Percentiles rank a stretch among this genome's conserved stretches.
Evolutionary conservation across 2,888 invertebrate species (phyloP).

Genomic region (Drosophila ustulata): DNA sequence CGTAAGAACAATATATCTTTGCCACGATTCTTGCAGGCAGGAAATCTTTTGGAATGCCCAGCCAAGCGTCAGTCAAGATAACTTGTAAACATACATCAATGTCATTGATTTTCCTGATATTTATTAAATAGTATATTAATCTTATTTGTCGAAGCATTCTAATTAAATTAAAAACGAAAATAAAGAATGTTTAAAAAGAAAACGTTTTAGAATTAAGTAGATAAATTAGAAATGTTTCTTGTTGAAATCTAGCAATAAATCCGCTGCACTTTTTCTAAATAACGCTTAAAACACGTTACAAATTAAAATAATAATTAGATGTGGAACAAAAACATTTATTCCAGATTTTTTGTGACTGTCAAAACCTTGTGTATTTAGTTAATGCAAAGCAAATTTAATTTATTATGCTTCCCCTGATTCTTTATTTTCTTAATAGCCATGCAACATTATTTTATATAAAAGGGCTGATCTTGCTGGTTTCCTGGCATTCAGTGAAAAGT

Average conservation of each 20-base stretch:
- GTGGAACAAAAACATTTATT: background rate
- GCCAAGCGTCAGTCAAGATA: conserved; percentile 37
- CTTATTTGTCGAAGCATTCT: conserved; percentile 1
- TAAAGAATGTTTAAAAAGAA: background rate
- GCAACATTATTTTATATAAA: background rate
- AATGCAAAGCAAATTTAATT: background rate
- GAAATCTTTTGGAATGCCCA: conserved; percentile 27
- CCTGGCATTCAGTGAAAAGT: too few species aligned
- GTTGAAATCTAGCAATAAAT: too few species aligned
- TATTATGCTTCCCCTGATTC: too few species aligned
- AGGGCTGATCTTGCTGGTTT: background rate
- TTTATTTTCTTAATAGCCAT: too few species aligned
- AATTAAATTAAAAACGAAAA: background rate
- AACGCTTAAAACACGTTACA: background rate
- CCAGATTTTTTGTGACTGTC: background rate
- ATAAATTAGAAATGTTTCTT: background rate
- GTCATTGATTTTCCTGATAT: background rate
- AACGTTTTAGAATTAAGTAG: background rate
- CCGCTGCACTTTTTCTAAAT: too few species aligned
- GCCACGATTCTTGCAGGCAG: background rate
- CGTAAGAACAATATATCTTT: conserved; percentile 29
- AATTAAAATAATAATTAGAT: background rate
- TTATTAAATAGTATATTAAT: conserved; percentile 13
- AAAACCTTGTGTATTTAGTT: background rate
- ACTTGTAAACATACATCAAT: conserved; percentile 18